phyloP scores from a whole-genome alignment of 2,888 invertebrate genomes.

The Erebia ligea region DNA sequence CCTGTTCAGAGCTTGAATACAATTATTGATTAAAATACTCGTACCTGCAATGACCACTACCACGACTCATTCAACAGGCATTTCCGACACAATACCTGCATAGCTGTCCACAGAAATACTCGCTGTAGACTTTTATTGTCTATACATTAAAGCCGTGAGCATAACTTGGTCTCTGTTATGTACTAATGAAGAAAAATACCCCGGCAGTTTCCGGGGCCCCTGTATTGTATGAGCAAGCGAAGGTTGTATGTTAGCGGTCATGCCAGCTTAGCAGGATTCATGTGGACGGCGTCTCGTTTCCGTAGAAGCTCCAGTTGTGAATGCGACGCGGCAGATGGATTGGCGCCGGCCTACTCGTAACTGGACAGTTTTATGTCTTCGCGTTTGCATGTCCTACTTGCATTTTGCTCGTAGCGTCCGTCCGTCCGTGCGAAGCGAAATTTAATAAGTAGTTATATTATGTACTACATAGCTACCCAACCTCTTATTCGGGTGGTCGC shows the following conservation, averaged over 20 bases:
- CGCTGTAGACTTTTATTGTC: neutral
- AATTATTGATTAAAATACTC: neutral
- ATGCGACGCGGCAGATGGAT: slow-evolving; percentile 25
- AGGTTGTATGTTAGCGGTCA: neutral
- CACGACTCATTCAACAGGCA: neutral
- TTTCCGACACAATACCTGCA: slow-evolving; percentile 1
- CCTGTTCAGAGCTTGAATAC: neutral
- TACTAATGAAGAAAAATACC: slow-evolving; percentile 23
- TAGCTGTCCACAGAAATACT: neutral
- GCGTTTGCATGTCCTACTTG: slow-evolving; percentile 13
- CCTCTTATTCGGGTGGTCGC: no score
- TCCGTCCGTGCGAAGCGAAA: neutral
- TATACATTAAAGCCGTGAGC: neutral
- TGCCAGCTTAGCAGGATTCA: neutral
- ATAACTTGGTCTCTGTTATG: slow-evolving; percentile 2
- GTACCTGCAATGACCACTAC: neutral
- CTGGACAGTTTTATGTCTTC: slow-evolving; percentile 27
- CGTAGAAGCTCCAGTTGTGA: slow-evolving; percentile 12
- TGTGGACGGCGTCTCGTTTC: slow-evolving; percentile 1
- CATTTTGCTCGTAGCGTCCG: neutral
- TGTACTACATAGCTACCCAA: no score
- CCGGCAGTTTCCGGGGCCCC: neutral
- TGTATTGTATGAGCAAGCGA: neutral
- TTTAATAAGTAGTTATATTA: neutral
- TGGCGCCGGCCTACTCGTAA: slow-evolving; percentile 6